Evolutionary conservation across 2,797 vertebrate species (phyloP).

Genomic region (Gastrophryne carolinensis): DNA sequence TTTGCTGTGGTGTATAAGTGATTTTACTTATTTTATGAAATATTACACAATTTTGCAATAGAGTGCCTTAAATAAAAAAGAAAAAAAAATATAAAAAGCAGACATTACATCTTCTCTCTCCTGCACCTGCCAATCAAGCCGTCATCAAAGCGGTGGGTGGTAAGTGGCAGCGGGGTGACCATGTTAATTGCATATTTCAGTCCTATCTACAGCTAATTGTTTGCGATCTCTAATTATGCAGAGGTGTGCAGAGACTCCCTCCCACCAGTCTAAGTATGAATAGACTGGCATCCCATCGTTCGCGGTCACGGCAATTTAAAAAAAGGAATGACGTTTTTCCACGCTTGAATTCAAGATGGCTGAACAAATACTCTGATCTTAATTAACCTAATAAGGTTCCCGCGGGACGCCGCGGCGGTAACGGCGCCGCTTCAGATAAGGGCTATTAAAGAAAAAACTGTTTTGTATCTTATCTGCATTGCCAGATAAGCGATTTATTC

Average conservation of each 20-base stretch:
- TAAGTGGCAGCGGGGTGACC: constrained; percentile 1
- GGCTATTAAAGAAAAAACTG: constrained; percentile 40
- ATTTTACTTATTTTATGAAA: too few relatives aligned
- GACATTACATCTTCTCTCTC: too few relatives aligned
- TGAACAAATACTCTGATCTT: constrained; percentile 14
- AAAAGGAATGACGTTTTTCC: background rate
- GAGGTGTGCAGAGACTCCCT: background rate
- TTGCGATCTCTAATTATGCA: constrained; percentile 20
- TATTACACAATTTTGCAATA: too few relatives aligned
- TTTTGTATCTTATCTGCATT: constrained; percentile 43
- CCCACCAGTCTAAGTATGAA: background rate
- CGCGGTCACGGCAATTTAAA: background rate
- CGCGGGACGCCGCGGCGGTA: constrained; percentile 7
- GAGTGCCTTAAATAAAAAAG: too few relatives aligned
- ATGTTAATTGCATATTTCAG: constrained; percentile 29
- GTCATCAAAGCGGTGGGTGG: background rate
- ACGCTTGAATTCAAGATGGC: background rate
- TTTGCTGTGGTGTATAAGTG: too few relatives aligned
- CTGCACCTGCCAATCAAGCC: background rate
- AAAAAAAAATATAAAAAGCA: too few relatives aligned
- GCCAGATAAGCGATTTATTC: constrained; percentile 33
- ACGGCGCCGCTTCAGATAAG: constrained; percentile 19
- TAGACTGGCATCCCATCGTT: background rate
- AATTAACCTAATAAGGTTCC: constrained; percentile 47
- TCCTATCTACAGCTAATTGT: background rate